Base-by-base conservation (phyloP, 2,797 vertebrate species). In the Serranus cabrilla region DNA sequence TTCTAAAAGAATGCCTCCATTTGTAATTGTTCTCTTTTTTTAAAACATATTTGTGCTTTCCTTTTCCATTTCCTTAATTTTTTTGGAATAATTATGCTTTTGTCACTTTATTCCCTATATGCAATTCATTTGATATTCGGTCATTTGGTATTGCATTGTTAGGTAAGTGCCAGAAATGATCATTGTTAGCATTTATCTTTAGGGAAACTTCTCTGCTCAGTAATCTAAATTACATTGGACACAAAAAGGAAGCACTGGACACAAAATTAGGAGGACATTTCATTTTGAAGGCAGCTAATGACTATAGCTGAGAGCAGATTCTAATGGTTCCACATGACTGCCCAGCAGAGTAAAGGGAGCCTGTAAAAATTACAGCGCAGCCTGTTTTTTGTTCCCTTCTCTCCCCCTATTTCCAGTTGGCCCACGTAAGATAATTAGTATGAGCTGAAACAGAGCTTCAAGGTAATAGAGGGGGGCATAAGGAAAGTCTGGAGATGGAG, bases 241-340 rank as follows among this genome's bases (percentile, higher is more conserved):
- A 76, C 74, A 83, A 85, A 87, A 79, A 84, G 31, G 45, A 85
- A 71, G 59, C 43, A 31, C 18, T 57, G 79, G 84, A 80, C 64
- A 71, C 68, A 77, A 86, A 89, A 93, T 91, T 86, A 90, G 62
- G 39, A 37, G 68, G 75, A 85, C 69, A 78, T 81, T 84, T 90
- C 57, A 87, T 90, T 88, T 81, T 87, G 87, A 89, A 86, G 77
- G 78, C 69, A 65, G 71, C 75, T 91, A 89, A 90, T 90, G 87
- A 81, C 85, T 81, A 64, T 69, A 83, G 89, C 92, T 91, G 72
- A 78, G 72, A 93, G 89, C 86, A 73, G 65, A 82, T 90, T 92
- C 92, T 89, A 94, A 93, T 92, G 88, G 80, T 85, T 93, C 83
- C 77, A 82, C 89, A 87, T 79, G 85, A 85, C 69, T 84, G 84